phyloP scores from a whole-genome alignment of 2,113 vertebrate species.

The Periophthalmodon schlosseri region DNA sequence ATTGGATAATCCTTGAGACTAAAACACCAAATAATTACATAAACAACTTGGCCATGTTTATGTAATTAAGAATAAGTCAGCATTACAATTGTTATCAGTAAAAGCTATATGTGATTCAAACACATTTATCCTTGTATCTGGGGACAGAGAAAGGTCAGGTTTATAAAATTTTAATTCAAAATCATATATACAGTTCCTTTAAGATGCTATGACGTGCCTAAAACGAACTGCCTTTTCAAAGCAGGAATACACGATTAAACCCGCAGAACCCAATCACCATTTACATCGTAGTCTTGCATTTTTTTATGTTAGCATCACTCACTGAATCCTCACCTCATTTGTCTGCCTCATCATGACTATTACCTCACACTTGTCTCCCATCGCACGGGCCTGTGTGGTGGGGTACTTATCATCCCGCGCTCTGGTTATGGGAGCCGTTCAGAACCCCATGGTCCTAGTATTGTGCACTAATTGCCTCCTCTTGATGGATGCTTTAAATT shows the following conservation, averaged over 20 bases:
- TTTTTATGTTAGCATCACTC: neutral
- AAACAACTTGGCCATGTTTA: no score
- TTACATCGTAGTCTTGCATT: neutral
- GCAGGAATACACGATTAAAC: neutral
- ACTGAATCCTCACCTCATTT: neutral
- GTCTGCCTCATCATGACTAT: constrained; percentile 3
- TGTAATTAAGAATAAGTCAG: no score
- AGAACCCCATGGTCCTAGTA: constrained; percentile 45
- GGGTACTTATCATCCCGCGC: constrained; percentile 34
- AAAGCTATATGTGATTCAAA: no score
- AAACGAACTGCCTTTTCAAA: neutral
- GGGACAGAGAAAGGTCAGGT: no score
- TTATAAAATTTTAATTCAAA: no score
- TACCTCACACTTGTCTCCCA: constrained; percentile 11
- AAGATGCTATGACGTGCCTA: neutral
- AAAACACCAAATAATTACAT: no score
- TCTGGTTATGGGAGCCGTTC: constrained; percentile 45
- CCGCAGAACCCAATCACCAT: neutral
- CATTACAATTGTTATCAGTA: no score
- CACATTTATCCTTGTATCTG: no score
- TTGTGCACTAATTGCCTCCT: constrained; percentile 39
- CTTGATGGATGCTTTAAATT: constrained; percentile 34
- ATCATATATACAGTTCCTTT: no score
- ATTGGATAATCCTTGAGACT: no score
- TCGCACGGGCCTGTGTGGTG: constrained; percentile 11